phyloP scores from a whole-genome alignment of 2,888 invertebrate genomes.

The Limenitis camilla region DNA sequence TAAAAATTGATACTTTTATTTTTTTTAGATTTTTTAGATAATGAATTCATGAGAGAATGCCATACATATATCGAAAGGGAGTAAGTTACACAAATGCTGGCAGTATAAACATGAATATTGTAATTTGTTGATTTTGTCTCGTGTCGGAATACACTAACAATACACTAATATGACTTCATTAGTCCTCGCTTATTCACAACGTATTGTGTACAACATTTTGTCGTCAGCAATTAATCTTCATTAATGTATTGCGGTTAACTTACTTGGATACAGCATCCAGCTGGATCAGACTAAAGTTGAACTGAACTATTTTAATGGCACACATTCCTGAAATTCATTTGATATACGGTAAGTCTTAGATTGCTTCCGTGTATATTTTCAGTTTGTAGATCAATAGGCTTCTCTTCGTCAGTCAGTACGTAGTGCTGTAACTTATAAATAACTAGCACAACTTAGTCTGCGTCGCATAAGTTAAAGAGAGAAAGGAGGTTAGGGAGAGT shows the following conservation, averaged over 20 bases:
- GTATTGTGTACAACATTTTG: slow-evolving; percentile 32
- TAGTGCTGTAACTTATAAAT: too few relatives aligned
- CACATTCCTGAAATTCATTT: not conserved
- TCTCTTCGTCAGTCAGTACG: too few relatives aligned
- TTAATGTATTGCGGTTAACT: slow-evolving; percentile 59
- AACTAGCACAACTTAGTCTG: too few relatives aligned
- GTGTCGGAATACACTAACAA: slow-evolving; percentile 5
- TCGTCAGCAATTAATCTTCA: slow-evolving; percentile 66
- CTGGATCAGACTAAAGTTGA: slow-evolving; percentile 5
- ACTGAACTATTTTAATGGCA: slow-evolving; percentile 2
- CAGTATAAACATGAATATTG: not conserved
- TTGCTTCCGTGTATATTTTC: not conserved
- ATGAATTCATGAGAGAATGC: too few relatives aligned
- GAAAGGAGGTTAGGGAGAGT: too few relatives aligned
- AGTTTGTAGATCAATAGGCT: not conserved
- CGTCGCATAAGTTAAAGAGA: too few relatives aligned
- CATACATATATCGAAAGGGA: too few relatives aligned
- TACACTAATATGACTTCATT: slow-evolving; percentile 22
- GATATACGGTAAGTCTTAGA: not conserved
- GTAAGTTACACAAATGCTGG: too few relatives aligned
- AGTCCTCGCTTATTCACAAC: slow-evolving; percentile 28
- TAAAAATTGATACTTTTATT: too few relatives aligned
- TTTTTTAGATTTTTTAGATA: too few relatives aligned
- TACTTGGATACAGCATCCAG: not conserved
- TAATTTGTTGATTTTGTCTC: slow-evolving; percentile 5